Evolutionary conservation across 2,888 invertebrate species (phyloP).

Genomic region (Pammene aurita): DNA sequence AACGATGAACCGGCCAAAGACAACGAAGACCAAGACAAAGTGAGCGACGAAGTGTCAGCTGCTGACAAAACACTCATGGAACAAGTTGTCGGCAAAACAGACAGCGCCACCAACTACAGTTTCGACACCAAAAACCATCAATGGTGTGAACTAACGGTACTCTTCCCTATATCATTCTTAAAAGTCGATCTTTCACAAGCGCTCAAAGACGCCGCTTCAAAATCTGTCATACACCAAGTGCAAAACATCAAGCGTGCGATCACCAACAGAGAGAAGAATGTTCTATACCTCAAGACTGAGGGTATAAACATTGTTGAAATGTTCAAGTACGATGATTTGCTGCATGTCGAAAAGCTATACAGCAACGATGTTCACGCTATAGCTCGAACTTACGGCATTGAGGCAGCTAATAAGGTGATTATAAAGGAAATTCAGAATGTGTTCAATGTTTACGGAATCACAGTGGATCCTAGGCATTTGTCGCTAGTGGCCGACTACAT

Average conservation of each 20-base stretch:
- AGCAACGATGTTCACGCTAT: conserved; percentile 97
- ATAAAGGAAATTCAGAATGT: conserved; percentile 97
- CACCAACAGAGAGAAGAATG: conserved; percentile 86
- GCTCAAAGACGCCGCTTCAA: conserved; percentile 86
- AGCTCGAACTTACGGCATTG: conserved; percentile 96
- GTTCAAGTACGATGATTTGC: conserved; percentile 89
- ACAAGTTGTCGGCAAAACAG: conserved; percentile 69
- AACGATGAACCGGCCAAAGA: conserved; percentile 59
- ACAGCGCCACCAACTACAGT: conserved; percentile 84
- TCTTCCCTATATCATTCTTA: conserved; percentile 81
- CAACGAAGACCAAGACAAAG: conserved; percentile 51
- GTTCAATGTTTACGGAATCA: conserved; percentile 98
- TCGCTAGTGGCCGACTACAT: conserved; percentile 98
- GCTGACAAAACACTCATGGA: conserved; percentile 65
- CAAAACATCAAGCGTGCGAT: conserved; percentile 93
- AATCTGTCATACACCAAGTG: conserved; percentile 90
- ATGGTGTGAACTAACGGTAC: conserved; percentile 94
- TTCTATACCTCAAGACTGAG: conserved; percentile 93
- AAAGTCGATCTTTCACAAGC: conserved; percentile 89
- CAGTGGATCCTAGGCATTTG: conserved; percentile 96
- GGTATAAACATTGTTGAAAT: conserved; percentile 97
- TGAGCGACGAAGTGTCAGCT: conserved; percentile 53
- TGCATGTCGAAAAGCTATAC: conserved; percentile 92
- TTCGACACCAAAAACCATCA: conserved; percentile 89
- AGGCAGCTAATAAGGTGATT: conserved; percentile 96